phyloP scores from a whole-genome alignment of 2,113 vertebrate species.

The Cepphus grylle region DNA sequence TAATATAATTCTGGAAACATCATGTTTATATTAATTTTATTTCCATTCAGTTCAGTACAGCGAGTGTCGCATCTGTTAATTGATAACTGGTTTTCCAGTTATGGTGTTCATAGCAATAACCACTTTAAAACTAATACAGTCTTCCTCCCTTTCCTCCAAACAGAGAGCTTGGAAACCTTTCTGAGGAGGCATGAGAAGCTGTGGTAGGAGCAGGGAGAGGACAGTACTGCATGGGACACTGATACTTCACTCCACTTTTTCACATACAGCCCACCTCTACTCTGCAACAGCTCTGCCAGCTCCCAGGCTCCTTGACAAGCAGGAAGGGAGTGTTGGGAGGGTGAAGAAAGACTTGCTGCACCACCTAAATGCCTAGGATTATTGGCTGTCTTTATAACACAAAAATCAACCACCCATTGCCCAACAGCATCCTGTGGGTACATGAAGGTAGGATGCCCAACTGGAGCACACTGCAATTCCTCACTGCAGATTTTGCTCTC shows the following conservation, averaged over 20 bases:
- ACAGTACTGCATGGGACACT: fast-evolving
- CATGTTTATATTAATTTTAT: constrained; percentile 23
- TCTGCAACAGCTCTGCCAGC: background rate
- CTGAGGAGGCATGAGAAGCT: background rate
- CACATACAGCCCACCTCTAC: background rate
- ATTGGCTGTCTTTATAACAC: background rate
- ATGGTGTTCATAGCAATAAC: background rate
- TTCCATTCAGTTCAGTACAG: background rate
- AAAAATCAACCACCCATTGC: background rate
- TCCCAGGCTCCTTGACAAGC: background rate
- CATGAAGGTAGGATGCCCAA: background rate
- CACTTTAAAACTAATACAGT: background rate
- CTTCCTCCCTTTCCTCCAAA: background rate
- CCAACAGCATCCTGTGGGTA: background rate
- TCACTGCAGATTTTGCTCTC: background rate
- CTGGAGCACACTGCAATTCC: background rate
- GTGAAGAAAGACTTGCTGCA: background rate
- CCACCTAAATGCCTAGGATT: background rate
- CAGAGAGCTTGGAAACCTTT: background rate
- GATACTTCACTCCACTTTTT: background rate
- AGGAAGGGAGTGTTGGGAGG: background rate
- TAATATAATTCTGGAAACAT: constrained; percentile 13
- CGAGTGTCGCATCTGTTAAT: background rate
- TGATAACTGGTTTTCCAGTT: background rate
- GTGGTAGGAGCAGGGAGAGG: background rate